Base-by-base conservation (phyloP, 2,888 invertebrate species). In the Cheilosia urbana region DNA sequence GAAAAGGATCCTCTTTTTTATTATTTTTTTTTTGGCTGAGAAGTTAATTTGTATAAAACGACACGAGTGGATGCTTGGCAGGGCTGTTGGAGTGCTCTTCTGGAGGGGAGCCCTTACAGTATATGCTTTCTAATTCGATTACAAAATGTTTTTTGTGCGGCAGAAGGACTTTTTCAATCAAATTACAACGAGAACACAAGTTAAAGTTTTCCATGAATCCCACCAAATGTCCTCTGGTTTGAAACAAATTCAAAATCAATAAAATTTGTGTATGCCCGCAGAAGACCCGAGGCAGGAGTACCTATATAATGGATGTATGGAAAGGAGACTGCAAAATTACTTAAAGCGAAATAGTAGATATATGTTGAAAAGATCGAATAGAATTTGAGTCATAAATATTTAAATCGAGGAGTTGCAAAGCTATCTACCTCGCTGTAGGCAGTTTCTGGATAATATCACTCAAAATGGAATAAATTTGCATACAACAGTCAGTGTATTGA, bases 1-100 rank as follows among this genome's bases (percentile, higher is more conserved):
- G 1, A 57, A 78, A 63, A 78, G 71, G 62, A 69, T 40, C 55
- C 69, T 60, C 68, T 62, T 57, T 40, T 13, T 27, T 19, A 17
- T 13, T 51, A 27, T 11, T 4, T 4, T 45, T 45, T 62, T 19
- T 47, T 5, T 13, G 13, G 13, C n/a, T 60, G 1, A 11, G 13
- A 37, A 37, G 37, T 19, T 17, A 37, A 57, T 57, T 34, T 3
- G 30, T 34, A 15, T 2, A 21, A 30, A 17, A n/a, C 2, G 37
- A 19, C 9, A 47, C 19, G 9, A 37, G 19, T 13, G 11, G 15
- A 37, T 55, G 3, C 17, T 53, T 7, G 27, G 7, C 24, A 24
- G n/a, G 17, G 17, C 17, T 47, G 47, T 9, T 17, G 17, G 17
- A 47, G 19, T 9, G 17, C 17, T 47, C 19, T 17, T 47, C 19